Evolutionary conservation across 2,888 invertebrate species (phyloP).

Genomic region (Xylophagus ater): DNA sequence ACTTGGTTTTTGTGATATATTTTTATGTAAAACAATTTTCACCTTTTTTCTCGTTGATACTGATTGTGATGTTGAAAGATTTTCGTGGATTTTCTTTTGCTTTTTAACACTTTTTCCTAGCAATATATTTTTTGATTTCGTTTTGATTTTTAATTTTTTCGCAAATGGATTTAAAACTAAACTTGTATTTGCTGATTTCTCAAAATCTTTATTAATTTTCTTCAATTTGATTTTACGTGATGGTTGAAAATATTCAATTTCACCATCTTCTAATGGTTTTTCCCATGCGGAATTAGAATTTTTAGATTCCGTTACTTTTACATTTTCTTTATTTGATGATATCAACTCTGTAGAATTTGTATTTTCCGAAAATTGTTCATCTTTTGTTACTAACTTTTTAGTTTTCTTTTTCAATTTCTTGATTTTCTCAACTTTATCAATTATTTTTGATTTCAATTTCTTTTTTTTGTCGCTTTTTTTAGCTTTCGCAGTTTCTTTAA

Average conservation of each 20-base stretch:
- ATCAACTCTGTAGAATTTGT: neutral
- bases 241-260: constrained; percentile 33
- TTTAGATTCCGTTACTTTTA: neutral
- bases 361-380: constrained; percentile 8
- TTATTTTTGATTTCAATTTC: constrained; percentile 6
- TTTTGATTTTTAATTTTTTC: constrained; percentile 12
- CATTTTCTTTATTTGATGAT: neutral
- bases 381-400: constrained; percentile 23
- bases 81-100: constrained; percentile 16
- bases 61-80: neutral
- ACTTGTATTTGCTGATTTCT: constrained; percentile 17
- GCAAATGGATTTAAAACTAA: constrained; percentile 24
- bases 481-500: constrained; percentile 3
- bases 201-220: constrained; percentile 27
- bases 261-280: constrained; percentile 37
- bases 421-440: too few species aligned
- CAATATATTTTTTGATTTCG: constrained; percentile 11
- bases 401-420: constrained; percentile 31
- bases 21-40: constrained; percentile 58
- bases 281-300: constrained; percentile 34
- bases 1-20: constrained; percentile 57
- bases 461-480: constrained; percentile 3
- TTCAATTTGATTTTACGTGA: constrained; percentile 29
- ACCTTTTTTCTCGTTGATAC: constrained; percentile 41
- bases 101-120: constrained; percentile 18